phyloP scores from a whole-genome alignment of 2,797 vertebrate genomes.

The Trachops cirrhosus region DNA sequence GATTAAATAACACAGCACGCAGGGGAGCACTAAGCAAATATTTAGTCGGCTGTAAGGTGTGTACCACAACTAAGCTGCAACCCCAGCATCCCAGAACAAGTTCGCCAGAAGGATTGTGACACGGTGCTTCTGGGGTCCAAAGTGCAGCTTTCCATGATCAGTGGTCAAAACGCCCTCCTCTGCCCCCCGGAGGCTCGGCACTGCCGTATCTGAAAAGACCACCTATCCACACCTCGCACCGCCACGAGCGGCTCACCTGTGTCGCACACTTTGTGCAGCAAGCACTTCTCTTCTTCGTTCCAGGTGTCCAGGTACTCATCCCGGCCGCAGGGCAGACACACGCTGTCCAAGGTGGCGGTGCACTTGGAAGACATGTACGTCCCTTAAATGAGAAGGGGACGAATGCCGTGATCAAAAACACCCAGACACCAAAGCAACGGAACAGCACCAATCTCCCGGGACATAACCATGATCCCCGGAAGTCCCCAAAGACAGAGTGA shows the following conservation, averaged over 20 bases:
- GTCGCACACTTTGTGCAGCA: slow-evolving; percentile 91
- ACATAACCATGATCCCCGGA: not conserved
- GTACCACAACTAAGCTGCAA: not conserved
- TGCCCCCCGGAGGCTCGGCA: too few species aligned
- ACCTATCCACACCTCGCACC: fast-evolving
- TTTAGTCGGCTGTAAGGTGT: not conserved
- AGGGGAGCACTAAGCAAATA: fast-evolving
- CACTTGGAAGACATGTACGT: slow-evolving; percentile 86
- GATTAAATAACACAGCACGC: not conserved
- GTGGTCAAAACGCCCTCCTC: not conserved
- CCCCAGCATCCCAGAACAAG: not conserved
- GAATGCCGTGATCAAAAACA: not conserved
- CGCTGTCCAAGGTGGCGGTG: slow-evolving; percentile 79
- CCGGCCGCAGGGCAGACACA: slow-evolving; percentile 85
- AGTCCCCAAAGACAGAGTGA: not conserved
- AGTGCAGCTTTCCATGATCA: not conserved
- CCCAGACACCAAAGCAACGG: not conserved
- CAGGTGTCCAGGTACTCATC: slow-evolving; percentile 91
- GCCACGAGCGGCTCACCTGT: slow-evolving; percentile 82
- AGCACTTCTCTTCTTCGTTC: slow-evolving; percentile 87
- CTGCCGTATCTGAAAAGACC: not conserved
- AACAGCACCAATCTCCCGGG: not conserved
- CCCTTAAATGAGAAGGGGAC: slow-evolving; percentile 81
- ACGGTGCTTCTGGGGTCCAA: not conserved
- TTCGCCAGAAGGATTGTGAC: not conserved